phyloP scores from a whole-genome alignment of 2,113 vertebrate genomes.

The Pluvianellus socialis region DNA sequence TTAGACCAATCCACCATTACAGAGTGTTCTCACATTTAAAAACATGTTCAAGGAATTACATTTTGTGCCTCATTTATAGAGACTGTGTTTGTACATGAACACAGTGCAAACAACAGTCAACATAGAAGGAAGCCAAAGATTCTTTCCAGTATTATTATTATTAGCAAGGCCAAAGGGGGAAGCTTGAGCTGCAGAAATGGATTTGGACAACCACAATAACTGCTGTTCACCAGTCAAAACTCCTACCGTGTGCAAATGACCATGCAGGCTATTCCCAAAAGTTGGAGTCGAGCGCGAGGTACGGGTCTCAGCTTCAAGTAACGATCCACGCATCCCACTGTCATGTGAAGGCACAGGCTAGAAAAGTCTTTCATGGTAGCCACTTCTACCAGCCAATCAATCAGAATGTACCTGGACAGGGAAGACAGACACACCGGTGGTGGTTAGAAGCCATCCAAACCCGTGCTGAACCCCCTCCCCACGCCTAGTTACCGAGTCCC shows the following conservation, averaged over 20 bases:
- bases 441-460: background rate
- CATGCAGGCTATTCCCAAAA: constrained; percentile 98
- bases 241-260: constrained; percentile 95
- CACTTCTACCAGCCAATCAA: constrained; percentile 97
- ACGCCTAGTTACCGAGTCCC: rapidly evolving
- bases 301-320: constrained; percentile 86
- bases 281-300: constrained; percentile 87
- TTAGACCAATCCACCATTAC: background rate
- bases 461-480: background rate
- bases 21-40: background rate
- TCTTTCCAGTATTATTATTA: background rate
- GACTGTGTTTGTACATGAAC: background rate
- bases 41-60: background rate
- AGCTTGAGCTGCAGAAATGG: background rate
- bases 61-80: background rate
- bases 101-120: background rate
- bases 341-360: constrained; percentile 92
- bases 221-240: background rate
- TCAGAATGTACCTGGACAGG: constrained; percentile 87
- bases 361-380: constrained; percentile 98
- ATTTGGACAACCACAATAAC: background rate
- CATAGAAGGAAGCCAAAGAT: background rate
- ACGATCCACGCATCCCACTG: constrained; percentile 91
- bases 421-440: background rate
- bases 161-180: background rate